Percentiles rank a stretch among this genome's conserved stretches.
phyloP scores from a whole-genome alignment of 1,140 invertebrate genomes.

The Bombyx mandarina region DNA sequence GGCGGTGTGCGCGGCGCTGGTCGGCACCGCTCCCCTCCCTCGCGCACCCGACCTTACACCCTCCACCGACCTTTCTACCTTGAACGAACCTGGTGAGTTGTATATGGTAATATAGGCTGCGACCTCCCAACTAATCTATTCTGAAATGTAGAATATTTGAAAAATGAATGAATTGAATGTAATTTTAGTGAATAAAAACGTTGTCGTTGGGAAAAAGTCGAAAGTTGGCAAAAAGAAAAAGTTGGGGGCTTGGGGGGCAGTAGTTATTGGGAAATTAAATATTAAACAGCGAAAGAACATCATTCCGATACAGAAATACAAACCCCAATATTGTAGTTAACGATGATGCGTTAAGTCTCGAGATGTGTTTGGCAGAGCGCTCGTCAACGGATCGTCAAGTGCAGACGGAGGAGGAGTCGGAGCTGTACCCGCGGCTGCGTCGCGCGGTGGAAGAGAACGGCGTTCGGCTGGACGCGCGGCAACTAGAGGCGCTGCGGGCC shows the following conservation, averaged over 20 bases:
- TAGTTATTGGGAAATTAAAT: neutral
- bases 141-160: too few species aligned
- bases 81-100: slow-evolving; percentile 29
- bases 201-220: too few species aligned
- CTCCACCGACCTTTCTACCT: slow-evolving; percentile 43
- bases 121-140: neutral
- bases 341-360: too few species aligned
- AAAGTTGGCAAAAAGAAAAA: too few species aligned
- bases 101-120: neutral
- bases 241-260: too few species aligned
- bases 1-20: slow-evolving; percentile 41
- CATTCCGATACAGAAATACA: too few species aligned
- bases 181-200: too few species aligned
- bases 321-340: too few species aligned
- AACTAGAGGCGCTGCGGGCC: neutral
- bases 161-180: too few species aligned
- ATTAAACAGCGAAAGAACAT: neutral
- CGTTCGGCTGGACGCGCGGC: neutral
- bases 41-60: slow-evolving; percentile 28
- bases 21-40: slow-evolving; percentile 36
- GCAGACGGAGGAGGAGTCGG: slow-evolving; percentile 42
- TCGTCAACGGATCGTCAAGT: slow-evolving; percentile 41
- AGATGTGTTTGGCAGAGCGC: slow-evolving; percentile 1
- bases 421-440: slow-evolving; percentile 10
- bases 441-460: neutral